Evolutionary conservation across 2,797 vertebrate genomes (phyloP), one percentile per base, ranked within the genome.

Genomic region (Gymnoscopelus braueri): DNA sequence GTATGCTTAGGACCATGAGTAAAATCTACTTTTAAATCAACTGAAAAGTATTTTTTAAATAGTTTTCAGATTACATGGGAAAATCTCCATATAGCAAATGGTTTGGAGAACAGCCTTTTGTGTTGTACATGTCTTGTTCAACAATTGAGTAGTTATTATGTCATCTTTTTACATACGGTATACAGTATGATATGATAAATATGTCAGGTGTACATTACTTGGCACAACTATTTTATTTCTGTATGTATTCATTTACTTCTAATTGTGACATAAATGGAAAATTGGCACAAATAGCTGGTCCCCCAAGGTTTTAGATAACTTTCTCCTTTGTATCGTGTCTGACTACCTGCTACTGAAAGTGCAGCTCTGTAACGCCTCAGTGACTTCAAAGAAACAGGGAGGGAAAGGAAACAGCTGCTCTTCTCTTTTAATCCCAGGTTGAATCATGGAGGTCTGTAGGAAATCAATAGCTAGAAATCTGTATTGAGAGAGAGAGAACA

Each of bases 391-490:
- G 65, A 79, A 75, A 77, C 15, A 39, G 53, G 51, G 47, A 29
- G 2, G 57, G 67, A 72, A 60, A 79, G 69, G 67, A 71, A 81
- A 79, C 67, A 65, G 69, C 7, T 14, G 1, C 53, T 68, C 2
- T 53, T 63, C 59, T 66, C 60, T 60, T 77, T 72, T 13, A 74
- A 67, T 80, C 61, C 67, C 29, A 63, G 67, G 85, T 53, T 73
- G 75, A 83, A 67, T 58, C 67, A 64, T 64, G 61, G 15, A 68
- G 59, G 65, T 81, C 54, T 32, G 63, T 23, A 23, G 49, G 49
- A 81, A 83, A 84, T 85, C 79, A 71, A 87, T 87, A 77, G 7
- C 58, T 23, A 26, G 74, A 75, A 69, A 11, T 9, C 44, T 78
- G 64, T 47, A 29, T 47, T 65, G 71, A 77, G 67, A 63, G 69